Evolutionary conservation across 1,140 invertebrate species (phyloP).

Genomic region (Proales similis): DNA sequence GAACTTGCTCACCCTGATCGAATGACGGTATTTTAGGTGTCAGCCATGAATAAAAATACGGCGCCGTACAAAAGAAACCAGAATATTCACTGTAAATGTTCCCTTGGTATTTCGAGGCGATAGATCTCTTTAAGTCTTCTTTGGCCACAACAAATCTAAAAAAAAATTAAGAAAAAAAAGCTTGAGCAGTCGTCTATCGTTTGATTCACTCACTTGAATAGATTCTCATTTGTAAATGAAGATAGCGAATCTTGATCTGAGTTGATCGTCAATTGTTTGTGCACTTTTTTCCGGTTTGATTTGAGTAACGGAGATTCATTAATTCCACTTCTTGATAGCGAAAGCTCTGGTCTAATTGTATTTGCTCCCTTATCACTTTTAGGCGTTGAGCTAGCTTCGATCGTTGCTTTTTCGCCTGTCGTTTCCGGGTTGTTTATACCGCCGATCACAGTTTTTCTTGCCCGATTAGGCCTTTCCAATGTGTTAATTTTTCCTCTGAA

Average conservation of each 20-base stretch:
- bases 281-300: too few relatives aligned
- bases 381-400: background rate
- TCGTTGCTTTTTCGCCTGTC: background rate
- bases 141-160: conserved; percentile 22
- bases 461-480: conserved; percentile 13
- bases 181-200: too few relatives aligned
- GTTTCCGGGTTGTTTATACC: too few relatives aligned
- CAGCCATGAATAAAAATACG: conserved; percentile 17
- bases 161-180: too few relatives aligned
- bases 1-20: background rate
- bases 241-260: conserved; percentile 24
- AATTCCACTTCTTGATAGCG: too few relatives aligned
- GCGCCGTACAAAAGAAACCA: conserved; percentile 5
- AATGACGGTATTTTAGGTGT: background rate
- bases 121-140: conserved; percentile 29
- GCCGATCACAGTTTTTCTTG: conserved; percentile 23
- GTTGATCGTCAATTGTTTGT: conserved; percentile 21
- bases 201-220: too few relatives aligned
- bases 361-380: too few relatives aligned
- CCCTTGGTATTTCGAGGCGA: background rate
- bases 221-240: background rate
- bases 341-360: too few relatives aligned
- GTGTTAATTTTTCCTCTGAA: conserved; percentile 30
- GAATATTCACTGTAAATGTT: conserved; percentile 19
- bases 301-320: too few relatives aligned